These are phyloP conservation scores for Leptoteleia sp. DNA, from an alignment of 1,140 invertebrate genomes.

Conservation along the genomic window DNA sequence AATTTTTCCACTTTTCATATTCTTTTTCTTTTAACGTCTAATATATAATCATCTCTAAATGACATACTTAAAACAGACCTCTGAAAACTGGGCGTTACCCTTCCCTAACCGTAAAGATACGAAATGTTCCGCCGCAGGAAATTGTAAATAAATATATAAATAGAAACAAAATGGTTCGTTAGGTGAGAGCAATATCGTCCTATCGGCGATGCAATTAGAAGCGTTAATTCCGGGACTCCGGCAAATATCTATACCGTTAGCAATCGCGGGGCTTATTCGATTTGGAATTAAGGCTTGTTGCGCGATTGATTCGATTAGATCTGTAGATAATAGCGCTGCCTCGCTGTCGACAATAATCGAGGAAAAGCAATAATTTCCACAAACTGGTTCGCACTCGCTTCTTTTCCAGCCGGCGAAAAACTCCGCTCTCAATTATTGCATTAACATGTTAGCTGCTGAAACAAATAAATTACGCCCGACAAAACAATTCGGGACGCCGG, in stretches of 20 bases:
- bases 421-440: conserved; percentile 38
- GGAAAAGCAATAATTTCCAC: conserved; percentile 61
- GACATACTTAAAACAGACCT: too few relatives aligned
- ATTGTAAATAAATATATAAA: conserved; percentile 48
- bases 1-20: too few relatives aligned
- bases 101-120: too few relatives aligned
- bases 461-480: conserved; percentile 39
- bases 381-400: conserved; percentile 51
- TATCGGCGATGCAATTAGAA: conserved; percentile 52
- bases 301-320: conserved; percentile 73
- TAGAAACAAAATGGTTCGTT: conserved; percentile 54
- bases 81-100: too few relatives aligned
- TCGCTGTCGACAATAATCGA: conserved; percentile 64
- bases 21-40: too few relatives aligned
- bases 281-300: conserved; percentile 73
- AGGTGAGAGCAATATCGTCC: conserved; percentile 38
- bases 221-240: conserved; percentile 59
- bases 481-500: background rate
- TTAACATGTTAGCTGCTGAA: conserved; percentile 32
- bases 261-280: conserved; percentile 71
- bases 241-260: conserved; percentile 73
- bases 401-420: conserved; percentile 34
- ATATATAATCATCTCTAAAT: too few relatives aligned
- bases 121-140: too few relatives aligned
- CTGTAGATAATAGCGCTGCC: conserved; percentile 65